phyloP scores from a whole-genome alignment of 2,797 vertebrate genomes.

The Heliangelus exortis region DNA sequence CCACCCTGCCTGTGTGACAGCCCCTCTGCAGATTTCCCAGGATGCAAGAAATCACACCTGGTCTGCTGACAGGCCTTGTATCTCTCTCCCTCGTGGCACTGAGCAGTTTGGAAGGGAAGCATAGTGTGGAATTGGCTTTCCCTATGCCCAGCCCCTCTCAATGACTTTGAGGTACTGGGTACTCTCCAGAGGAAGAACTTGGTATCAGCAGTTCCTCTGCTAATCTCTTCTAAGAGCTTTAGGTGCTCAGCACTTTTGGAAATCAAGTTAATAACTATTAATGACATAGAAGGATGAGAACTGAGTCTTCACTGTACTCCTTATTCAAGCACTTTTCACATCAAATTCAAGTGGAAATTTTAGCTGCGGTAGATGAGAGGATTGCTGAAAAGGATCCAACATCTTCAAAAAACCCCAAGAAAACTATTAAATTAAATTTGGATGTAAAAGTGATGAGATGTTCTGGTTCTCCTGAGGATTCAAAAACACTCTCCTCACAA shows the following conservation, averaged over 20 bases:
- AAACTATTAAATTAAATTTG: slow-evolving; percentile 42
- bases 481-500: neutral
- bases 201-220: slow-evolving; percentile 52
- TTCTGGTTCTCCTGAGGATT: slow-evolving; percentile 2
- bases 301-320: neutral
- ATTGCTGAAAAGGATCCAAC: slow-evolving; percentile 61
- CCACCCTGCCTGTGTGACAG: neutral
- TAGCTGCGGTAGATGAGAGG: slow-evolving; percentile 18
- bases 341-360: slow-evolving; percentile 37
- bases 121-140: neutral
- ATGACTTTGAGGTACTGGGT: slow-evolving; percentile 27
- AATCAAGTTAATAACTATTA: slow-evolving; percentile 68
- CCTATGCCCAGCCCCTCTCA: neutral
- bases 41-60: neutral
- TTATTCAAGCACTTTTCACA: slow-evolving; percentile 65
- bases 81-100: neutral
- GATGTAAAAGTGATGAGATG: slow-evolving; percentile 16
- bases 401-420: neutral
- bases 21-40: neutral
- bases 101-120: neutral
- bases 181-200: slow-evolving; percentile 37
- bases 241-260: slow-evolving; percentile 62
- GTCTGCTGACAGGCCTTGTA: neutral
- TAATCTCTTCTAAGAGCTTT: slow-evolving; percentile 60
- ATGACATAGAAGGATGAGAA: slow-evolving; percentile 48